Evolutionary conservation across 2,797 vertebrate species (phyloP).

Genomic region (Cryptoblepharus egeriae): DNA sequence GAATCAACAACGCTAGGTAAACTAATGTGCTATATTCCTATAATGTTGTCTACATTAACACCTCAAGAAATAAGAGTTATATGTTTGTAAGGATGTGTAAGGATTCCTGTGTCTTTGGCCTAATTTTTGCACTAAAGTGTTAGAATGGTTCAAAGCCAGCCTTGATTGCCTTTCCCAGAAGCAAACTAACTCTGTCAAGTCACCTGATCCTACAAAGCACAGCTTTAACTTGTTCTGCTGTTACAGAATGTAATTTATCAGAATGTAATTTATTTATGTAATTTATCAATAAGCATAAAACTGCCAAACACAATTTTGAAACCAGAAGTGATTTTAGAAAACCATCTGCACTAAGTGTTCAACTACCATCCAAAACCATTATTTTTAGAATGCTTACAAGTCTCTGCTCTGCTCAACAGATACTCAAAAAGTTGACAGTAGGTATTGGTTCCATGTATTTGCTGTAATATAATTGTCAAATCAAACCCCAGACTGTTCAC

Average conservation of each 20-base stretch:
- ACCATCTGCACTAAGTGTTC: too few relatives aligned
- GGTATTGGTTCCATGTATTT: neutral
- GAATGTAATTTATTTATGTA: too few relatives aligned
- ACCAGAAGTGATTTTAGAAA: too few relatives aligned
- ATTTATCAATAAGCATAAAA: neutral
- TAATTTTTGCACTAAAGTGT: neutral
- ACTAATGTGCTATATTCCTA: neutral
- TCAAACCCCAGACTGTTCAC: neutral
- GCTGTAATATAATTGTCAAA: neutral
- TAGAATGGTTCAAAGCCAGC: neutral
- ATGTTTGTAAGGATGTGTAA: conserved; percentile 1
- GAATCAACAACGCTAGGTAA: neutral
- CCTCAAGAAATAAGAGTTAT: conserved; percentile 1
- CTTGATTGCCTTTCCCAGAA: neutral
- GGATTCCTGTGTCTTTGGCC: conserved; percentile 22
- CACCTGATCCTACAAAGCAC: neutral
- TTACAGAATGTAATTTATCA: neutral
- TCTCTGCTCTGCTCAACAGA: neutral
- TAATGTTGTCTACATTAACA: conserved; percentile 9
- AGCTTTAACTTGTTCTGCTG: neutral
- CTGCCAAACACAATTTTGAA: neutral
- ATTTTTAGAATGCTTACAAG: neutral
- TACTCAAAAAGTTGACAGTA: neutral
- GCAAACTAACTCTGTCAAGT: neutral
- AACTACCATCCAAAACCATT: neutral